Evolutionary conservation across 2,113 vertebrate genomes (phyloP).

Genomic region (Nannobrachium achirus): DNA sequence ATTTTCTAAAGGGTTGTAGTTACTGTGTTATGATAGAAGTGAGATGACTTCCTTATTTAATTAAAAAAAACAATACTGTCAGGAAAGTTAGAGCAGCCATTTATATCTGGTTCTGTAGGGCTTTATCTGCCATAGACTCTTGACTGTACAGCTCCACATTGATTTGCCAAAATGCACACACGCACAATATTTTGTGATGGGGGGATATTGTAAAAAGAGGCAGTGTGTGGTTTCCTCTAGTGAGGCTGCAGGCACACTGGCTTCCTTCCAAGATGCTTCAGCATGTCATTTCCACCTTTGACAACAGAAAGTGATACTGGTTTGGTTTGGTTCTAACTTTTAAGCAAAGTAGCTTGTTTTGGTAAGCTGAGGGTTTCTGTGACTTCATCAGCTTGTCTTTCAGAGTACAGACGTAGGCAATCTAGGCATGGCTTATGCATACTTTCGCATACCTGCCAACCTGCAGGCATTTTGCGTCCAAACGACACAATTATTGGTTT

Average conservation of each 20-base stretch:
- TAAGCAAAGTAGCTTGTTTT: not conserved
- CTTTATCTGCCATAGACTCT: not conserved
- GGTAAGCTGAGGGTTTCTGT: not conserved
- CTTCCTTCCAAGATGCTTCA: slow-evolving; percentile 15
- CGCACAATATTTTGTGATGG: not conserved
- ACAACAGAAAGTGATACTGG: not conserved
- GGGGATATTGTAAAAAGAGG: not conserved
- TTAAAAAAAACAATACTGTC: not conserved
- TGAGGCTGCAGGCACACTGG: not conserved
- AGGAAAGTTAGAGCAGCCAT: not conserved
- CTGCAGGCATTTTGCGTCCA: too few species aligned
- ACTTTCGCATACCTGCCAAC: too few species aligned
- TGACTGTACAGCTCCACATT: not conserved
- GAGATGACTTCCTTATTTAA: slow-evolving; percentile 9
- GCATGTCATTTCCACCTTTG: slow-evolving; percentile 15
- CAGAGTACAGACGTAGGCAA: slow-evolving; percentile 9
- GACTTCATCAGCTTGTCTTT: not conserved
- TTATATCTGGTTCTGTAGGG: too few species aligned
- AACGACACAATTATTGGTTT: too few species aligned
- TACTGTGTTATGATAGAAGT: slow-evolving; percentile 28
- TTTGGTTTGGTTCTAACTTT: not conserved
- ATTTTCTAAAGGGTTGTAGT: slow-evolving; percentile 8
- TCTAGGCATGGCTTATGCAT: slow-evolving; percentile 25
- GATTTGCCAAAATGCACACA: too few species aligned
- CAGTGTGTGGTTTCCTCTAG: slow-evolving; percentile 11